Evolutionary conservation across 2,888 invertebrate species (phyloP).

Genomic region (Periphyllus acericola): DNA sequence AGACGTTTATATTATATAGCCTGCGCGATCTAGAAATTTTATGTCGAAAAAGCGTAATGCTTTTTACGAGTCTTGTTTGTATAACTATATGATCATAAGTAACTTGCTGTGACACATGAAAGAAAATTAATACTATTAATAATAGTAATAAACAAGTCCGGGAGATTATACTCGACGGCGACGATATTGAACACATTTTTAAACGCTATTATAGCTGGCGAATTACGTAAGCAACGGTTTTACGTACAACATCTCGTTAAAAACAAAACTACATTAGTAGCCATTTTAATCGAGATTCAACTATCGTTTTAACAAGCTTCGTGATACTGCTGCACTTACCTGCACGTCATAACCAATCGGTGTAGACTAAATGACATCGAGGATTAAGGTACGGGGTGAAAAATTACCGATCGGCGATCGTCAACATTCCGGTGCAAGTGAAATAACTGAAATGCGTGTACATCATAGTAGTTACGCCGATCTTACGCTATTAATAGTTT

Average conservation of each 20-base stretch:
- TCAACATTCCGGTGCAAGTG: too few species aligned
- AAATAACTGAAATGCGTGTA: too few species aligned
- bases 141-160: conserved; percentile 2
- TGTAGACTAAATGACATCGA: too few species aligned
- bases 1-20: not conserved
- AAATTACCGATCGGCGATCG: too few species aligned
- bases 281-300: too few species aligned
- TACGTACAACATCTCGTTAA: not conserved
- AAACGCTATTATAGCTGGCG: not conserved
- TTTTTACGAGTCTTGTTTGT: conserved; percentile 19
- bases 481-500: too few species aligned
- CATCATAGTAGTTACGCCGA: too few species aligned
- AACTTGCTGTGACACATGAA: not conserved
- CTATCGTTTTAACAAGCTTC: too few species aligned
- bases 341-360: too few species aligned
- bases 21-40: not conserved
- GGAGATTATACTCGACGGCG: not conserved
- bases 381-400: too few species aligned
- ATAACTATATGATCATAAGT: not conserved
- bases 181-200: not conserved
- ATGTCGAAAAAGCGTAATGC: not conserved
- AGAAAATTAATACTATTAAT: conserved; percentile 6
- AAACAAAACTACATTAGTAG: not conserved
- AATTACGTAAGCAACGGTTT: not conserved
- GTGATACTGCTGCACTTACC: too few species aligned